These are phyloP conservation scores for Chrysotoxum bicinctum DNA, from an alignment of 2,888 invertebrate species.

Conservation along the genomic window DNA sequence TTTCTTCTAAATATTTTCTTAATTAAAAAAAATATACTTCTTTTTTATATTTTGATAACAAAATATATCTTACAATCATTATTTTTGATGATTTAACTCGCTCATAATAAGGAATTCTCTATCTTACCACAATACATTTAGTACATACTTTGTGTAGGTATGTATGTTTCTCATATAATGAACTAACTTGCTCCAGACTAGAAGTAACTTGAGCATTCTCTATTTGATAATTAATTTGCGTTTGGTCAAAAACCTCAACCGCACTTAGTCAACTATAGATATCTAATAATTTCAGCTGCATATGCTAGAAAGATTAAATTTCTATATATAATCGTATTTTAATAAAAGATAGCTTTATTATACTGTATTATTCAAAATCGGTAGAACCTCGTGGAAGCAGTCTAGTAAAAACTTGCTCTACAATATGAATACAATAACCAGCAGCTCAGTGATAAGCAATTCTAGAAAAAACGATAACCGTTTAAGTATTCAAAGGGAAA, in stretches of 20 bases:
- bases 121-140: no score
- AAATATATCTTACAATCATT: no score
- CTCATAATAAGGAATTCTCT: no score
- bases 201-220: constrained; percentile 10
- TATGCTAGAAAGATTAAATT: constrained; percentile 24
- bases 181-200: neutral
- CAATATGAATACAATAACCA: constrained; percentile 53
- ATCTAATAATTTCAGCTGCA: constrained; percentile 25
- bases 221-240: constrained; percentile 29
- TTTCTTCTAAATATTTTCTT: no score
- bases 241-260: constrained; percentile 48
- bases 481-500: constrained; percentile 48
- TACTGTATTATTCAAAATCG: constrained; percentile 7
- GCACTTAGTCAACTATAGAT: constrained; percentile 20
- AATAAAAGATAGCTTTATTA: constrained; percentile 29
- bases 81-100: no score
- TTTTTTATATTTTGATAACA: no score
- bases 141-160: neutral
- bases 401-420: neutral
- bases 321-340: neutral
- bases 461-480: constrained; percentile 39
- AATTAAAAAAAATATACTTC: no score
- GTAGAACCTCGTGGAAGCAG: constrained; percentile 23
- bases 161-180: neutral
- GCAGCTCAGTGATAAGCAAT: constrained; percentile 57